Base-by-base conservation (phyloP, 1,140 invertebrate species). In the Aradophagus sp. region DNA sequence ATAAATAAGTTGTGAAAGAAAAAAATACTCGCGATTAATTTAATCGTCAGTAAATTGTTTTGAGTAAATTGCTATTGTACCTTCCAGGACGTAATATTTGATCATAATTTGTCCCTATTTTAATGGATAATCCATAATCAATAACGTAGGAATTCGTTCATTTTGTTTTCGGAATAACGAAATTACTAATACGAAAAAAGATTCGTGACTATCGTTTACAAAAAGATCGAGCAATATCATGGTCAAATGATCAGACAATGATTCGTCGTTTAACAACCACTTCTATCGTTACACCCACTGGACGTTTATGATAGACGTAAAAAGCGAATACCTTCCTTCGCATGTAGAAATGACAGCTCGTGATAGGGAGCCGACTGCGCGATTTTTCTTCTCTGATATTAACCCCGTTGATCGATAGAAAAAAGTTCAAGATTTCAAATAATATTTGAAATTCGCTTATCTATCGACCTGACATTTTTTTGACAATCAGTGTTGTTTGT, bases 281-380 rank as follows among this genome's bases (percentile, higher is more conserved):
- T 50, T 66, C 56, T 63, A 52, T 52, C 45, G 58, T 74, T 66
- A 66, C 72, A 70, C 56, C 55, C 71, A 59, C 53, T 47, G 48
- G 71, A 62, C 68, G 44, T 77, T 79, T 76, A 76, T 68, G 74
- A 65, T 62, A 31, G 47, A 70, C 59, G 59, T 75, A 76, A 79
- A 77, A 68, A 73, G 45, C 32, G 41, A 76, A 68, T 61, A 47
- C 59, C 52, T 74, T 70, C 36, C 58, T 66, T 59, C 29, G 20
- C 48, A 47, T 53, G 42, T 65, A 63, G 53, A 66, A 68, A 70
- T 62, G 47, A 36, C 41, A 41, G 53, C 61, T 73, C 38, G 52
- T 41, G 14, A 32, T 35, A 39, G 61, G 59, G 38, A 41, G 56
- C 66, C 67, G 72, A 71, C 66, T 39, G 15, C 2, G 62, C 61